A percentile compares a stretch with the other conserved stretches of the same genome.
Evolutionary conservation across 2,797 vertebrate species (phyloP).

Genomic region (Buphagus erythrorhynchus): DNA sequence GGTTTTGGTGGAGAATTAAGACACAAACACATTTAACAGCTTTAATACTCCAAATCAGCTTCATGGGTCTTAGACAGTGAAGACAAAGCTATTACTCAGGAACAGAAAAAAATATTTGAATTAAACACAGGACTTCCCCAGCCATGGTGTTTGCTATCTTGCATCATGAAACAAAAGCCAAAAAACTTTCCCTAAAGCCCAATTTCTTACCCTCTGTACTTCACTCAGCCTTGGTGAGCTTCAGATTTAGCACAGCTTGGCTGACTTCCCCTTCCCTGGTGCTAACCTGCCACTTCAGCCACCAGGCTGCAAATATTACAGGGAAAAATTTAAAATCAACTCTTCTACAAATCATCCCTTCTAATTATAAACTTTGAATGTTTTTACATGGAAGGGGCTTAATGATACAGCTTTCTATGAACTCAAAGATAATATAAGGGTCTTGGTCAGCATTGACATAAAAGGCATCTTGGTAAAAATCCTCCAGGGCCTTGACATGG

Average conservation of each 20-base stretch:
- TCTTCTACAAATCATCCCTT: not conserved
- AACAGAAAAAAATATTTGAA: not conserved
- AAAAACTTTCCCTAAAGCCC: not conserved
- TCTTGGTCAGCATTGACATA: conserved; percentile 88
- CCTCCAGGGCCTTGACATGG: conserved; percentile 71
- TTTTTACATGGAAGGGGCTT: conserved; percentile 69
- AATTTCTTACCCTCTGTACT: not conserved
- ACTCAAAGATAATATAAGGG: conserved; percentile 85
- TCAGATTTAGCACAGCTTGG: not conserved
- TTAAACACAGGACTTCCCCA: not conserved
- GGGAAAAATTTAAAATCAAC: not conserved
- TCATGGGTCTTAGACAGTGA: not conserved
- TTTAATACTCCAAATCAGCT: not conserved
- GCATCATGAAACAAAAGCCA: not conserved
- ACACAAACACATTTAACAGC: not conserved
- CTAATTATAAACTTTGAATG: not conserved
- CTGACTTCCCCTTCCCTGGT: not conserved
- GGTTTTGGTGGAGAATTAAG: not conserved
- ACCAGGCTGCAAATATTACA: not conserved
- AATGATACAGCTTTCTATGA: conserved; percentile 84
- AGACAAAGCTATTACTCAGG: not conserved
- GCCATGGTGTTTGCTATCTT: not conserved
- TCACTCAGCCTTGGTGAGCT: not conserved
- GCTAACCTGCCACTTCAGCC: not conserved
- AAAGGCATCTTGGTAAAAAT: conserved; percentile 79